A percentile compares a stretch with the other conserved stretches of the same genome.
Evolutionary conservation across 1,140 invertebrate genomes (phyloP).

Genomic region (Apis laboriosa): DNA sequence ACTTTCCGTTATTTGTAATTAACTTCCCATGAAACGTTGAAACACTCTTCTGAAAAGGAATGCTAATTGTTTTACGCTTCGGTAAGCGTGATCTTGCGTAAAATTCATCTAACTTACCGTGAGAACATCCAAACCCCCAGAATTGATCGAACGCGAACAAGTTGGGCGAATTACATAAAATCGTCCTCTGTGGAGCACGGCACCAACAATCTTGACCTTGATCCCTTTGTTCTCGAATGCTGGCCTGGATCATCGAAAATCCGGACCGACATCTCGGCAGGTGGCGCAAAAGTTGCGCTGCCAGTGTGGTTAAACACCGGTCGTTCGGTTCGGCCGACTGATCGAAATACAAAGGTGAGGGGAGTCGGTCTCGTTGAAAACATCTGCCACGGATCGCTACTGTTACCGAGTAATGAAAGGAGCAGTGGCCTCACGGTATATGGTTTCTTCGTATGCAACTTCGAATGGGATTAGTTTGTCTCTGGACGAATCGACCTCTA

Average conservation of each 20-base stretch:
- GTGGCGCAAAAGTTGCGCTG: slow-evolving; percentile 59
- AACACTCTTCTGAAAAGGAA: neutral
- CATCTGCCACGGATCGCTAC: slow-evolving; percentile 64
- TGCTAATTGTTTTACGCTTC: slow-evolving; percentile 6
- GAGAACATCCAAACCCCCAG: neutral
- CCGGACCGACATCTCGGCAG: slow-evolving; percentile 58
- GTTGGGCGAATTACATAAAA: neutral
- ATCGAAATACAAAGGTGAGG: slow-evolving; percentile 18
- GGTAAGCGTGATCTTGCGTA: neutral
- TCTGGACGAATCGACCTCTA: neutral
- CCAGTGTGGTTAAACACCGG: slow-evolving; percentile 59
- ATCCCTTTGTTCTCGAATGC: slow-evolving; percentile 29
- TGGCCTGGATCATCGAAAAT: slow-evolving; percentile 48
- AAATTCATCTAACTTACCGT: neutral
- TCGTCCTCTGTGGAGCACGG: too few relatives aligned
- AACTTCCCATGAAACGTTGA: too few relatives aligned
- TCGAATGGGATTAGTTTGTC: slow-evolving; percentile 28
- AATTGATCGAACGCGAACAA: neutral
- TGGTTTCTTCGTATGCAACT: neutral
- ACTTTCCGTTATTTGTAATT: too few relatives aligned
- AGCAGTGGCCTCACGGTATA: neutral
- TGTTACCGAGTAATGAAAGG: slow-evolving; percentile 15
- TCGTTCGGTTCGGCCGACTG: slow-evolving; percentile 15
- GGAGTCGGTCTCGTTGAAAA: slow-evolving; percentile 63
- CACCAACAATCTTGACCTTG: neutral